phyloP scores from a whole-genome alignment of 2,888 invertebrate species.

The Lycocerus yunnanus region DNA sequence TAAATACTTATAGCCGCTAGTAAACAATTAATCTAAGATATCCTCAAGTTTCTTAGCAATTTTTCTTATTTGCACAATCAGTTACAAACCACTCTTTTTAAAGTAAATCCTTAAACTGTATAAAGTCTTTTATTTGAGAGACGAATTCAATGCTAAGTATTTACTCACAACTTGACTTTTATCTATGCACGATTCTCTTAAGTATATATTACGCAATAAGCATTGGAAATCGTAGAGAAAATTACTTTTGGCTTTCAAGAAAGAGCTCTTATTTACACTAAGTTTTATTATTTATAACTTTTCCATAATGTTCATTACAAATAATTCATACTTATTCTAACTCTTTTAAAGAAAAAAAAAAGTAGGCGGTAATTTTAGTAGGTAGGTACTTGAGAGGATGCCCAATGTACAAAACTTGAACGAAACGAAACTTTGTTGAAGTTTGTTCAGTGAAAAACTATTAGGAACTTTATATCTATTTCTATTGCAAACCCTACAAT shows the following conservation, averaged over 20 bases:
- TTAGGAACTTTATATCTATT: not conserved
- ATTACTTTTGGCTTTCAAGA: not conserved
- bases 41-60: not conserved
- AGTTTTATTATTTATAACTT: not conserved
- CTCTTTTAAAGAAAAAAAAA: not conserved
- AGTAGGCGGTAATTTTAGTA: not conserved
- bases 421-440: not conserved
- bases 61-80: constrained; percentile 3
- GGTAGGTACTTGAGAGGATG: not conserved
- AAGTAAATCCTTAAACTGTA: not conserved
- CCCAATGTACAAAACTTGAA: not conserved
- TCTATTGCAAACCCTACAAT: not conserved
- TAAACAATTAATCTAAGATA: constrained; percentile 9
- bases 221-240: not conserved
- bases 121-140: not conserved
- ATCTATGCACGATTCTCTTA: not conserved
- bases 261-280: not conserved
- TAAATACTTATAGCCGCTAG: constrained; percentile 1
- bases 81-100: not conserved
- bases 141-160: not conserved
- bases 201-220: not conserved
- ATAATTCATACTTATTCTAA: not conserved
- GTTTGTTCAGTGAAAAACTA: not conserved
- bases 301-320: not conserved
- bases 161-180: not conserved